Evolutionary conservation across 2,797 vertebrate species (phyloP), one percentile per base, ranked within the genome.

Genomic region (Meda fulgida): DNA sequence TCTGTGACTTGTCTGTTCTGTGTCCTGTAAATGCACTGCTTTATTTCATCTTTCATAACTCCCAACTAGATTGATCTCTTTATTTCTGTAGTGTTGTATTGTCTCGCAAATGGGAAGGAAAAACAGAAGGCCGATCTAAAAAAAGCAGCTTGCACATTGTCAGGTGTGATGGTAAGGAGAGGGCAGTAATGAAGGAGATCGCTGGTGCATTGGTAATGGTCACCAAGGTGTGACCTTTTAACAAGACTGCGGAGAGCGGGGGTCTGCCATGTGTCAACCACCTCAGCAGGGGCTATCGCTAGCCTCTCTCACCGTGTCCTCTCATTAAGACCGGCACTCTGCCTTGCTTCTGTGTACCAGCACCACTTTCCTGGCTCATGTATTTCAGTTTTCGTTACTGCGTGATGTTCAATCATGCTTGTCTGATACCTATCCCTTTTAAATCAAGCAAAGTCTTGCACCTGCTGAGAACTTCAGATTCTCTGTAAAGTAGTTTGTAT

Each of bases 211-310:
- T 93, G 92, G 91, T 91, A 89, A 91, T 85, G 91, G 92, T 92
- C 90, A 93, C 93, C 93, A 93, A 96, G 94, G 95, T 96, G 95
- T 93, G 95, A 96, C 92, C 90, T 91, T 93, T 94, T 96, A 96
- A 96, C 94, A 93, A 96, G 94, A 90, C 90, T 82, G 43, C 9
- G 65, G 91, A 91, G 90, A 92, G 87, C 83, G 53, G 94, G 94
- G 92, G 92, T 93, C 93, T 91, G 93, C 94, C 92, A 93, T 92
- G 93, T 93, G 93, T 91, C 90, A 84, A 89, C 92, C 92, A 91
- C 89, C 90, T 89, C 89, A 90, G 88, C 85, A 69, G 58, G 63
- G 90, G 92, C 91, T 88, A 89, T 92, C 88, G 88, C 89, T 91
- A 88, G 69, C 72, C 81, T 84, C 88, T 91, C 85, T 85, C 84